Evolutionary conservation across 2,113 vertebrate genomes (phyloP).

Genomic region (Peromyscus leucopus): DNA sequence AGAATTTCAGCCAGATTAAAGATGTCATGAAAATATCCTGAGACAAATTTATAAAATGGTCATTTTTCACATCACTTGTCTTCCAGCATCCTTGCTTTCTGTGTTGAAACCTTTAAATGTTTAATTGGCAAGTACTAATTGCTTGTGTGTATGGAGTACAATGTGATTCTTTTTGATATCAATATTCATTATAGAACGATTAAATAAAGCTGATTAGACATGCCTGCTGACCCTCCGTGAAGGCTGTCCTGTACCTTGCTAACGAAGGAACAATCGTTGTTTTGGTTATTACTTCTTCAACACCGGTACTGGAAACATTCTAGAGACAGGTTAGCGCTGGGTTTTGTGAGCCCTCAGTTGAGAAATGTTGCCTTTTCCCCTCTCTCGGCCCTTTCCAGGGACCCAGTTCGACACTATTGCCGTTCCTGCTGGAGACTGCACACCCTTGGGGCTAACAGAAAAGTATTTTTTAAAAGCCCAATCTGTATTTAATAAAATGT

Average conservation of each 20-base stretch:
- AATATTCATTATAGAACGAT: background rate
- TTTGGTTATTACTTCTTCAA: background rate
- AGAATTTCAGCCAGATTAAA: slow-evolving; percentile 6
- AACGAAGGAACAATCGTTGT: background rate
- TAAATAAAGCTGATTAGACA: background rate
- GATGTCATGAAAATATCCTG: background rate
- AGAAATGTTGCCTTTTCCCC: background rate
- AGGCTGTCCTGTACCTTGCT: background rate
- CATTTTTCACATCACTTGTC: background rate
- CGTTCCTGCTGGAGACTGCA: background rate
- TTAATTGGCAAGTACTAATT: background rate
- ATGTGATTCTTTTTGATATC: background rate
- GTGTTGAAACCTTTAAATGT: background rate
- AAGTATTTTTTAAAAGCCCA: background rate
- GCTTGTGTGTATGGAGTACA: background rate
- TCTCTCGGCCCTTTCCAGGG: background rate
- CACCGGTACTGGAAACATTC: background rate
- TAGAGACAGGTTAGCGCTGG: background rate
- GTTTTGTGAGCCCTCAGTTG: background rate
- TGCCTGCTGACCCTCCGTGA: rapidly evolving
- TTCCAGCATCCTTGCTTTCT: background rate
- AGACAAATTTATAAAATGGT: background rate
- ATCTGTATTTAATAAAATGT: slow-evolving; percentile 25
- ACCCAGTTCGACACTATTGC: background rate
- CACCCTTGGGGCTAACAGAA: background rate